Evolutionary conservation across 2,888 invertebrate species (phyloP).

Genomic region (Nephrotoma appendiculata): DNA sequence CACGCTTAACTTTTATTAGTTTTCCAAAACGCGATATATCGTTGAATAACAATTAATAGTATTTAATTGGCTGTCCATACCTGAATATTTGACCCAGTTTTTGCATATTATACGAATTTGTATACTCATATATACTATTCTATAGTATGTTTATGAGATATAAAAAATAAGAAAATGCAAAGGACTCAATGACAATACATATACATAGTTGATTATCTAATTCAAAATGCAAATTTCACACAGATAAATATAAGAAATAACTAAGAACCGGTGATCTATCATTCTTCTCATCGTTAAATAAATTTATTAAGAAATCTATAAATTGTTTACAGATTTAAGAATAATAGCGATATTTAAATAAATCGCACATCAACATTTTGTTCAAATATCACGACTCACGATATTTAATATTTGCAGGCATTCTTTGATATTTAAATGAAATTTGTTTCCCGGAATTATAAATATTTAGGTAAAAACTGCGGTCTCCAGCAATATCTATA

Average conservation of each 20-base stretch:
- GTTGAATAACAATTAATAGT: neutral
- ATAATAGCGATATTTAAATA: neutral
- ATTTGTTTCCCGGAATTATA: neutral
- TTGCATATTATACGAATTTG: neutral
- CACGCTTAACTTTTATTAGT: neutral
- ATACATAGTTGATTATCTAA: neutral
- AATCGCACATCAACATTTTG: neutral
- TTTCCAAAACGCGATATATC: neutral
- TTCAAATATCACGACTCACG: neutral
- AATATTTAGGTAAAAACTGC: neutral
- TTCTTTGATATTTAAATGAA: neutral
- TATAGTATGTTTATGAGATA: neutral
- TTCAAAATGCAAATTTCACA: neutral
- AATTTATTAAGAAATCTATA: neutral
- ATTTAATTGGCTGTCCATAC: neutral
- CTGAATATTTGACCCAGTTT: neutral
- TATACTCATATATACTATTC: neutral
- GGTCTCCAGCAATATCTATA: too few relatives aligned
- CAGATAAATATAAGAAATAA: neutral
- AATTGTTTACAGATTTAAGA: neutral
- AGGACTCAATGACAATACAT: neutral
- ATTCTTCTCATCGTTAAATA: neutral
- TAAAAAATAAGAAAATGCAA: neutral
- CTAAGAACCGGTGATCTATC: neutral
- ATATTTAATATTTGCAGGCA: neutral